Conservation (phyloP, 1,140 invertebrate species). For the Pseudomyrmex pallidus region DNA sequence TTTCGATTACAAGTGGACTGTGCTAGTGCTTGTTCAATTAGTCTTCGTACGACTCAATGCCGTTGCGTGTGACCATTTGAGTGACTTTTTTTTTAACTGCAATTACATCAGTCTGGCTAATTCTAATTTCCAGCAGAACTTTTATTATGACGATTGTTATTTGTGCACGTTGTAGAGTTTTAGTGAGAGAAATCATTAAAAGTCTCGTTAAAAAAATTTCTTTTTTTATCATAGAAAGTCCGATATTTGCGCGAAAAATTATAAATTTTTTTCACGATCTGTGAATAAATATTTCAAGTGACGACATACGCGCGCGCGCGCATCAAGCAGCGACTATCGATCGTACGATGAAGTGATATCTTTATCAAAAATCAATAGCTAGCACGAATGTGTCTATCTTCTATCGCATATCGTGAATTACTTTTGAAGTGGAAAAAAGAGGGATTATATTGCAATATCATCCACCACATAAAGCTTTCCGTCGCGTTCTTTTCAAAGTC, state of each 20-base stretch:
- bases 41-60: conserved; percentile 46
- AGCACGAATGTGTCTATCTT: conserved; percentile 17
- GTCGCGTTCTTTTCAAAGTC: conserved; percentile 46
- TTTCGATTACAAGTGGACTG: conserved; percentile 50
- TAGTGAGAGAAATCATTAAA: background rate
- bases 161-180: background rate
- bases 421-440: conserved; percentile 13
- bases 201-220: background rate
- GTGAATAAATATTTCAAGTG: conserved; percentile 34
- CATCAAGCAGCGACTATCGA: background rate
- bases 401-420: conserved; percentile 50
- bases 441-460: conserved; percentile 29
- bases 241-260: background rate
- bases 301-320: background rate
- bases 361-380: conserved; percentile 33
- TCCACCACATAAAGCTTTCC: conserved; percentile 38
- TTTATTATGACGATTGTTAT: too few species aligned
- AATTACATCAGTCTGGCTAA: too few species aligned
- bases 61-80: background rate
- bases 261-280: background rate
- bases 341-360: conserved; percentile 36
- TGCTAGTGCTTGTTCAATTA: conserved; percentile 43
- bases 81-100: conserved; percentile 23
- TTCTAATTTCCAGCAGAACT: too few species aligned
- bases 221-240: background rate